A percentile compares a stretch with the other conserved stretches of the same genome.
Conservation (phyloP, 2,113 vertebrate genomes). For the Candoia aspera region DNA sequence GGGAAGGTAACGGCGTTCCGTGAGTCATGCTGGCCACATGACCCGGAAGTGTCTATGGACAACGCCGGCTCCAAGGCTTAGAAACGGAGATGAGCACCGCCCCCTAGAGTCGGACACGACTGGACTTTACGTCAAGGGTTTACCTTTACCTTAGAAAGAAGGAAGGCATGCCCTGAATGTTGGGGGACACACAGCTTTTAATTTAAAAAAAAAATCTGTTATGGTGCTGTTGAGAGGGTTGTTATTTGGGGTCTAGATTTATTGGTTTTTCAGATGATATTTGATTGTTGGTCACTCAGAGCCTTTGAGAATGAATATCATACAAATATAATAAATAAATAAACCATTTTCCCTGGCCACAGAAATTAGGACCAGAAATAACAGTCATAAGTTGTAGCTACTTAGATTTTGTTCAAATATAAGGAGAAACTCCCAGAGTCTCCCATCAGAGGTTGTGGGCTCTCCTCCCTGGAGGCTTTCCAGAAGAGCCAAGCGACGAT, state of each 20-base stretch:
- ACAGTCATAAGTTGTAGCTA: too few relatives aligned
- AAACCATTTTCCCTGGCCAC: background rate
- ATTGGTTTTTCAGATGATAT: background rate
- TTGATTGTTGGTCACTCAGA: background rate
- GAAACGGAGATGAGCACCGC: too few relatives aligned
- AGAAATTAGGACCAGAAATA: background rate
- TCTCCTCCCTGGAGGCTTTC: background rate
- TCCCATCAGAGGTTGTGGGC: background rate
- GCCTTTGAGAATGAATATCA: background rate
- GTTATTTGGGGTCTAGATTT: background rate
- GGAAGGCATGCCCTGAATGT: background rate
- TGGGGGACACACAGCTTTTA: background rate
- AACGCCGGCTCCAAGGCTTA: too few relatives aligned
- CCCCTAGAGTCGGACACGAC: too few relatives aligned
- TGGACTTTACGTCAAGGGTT: too few relatives aligned
- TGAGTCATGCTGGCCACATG: too few relatives aligned
- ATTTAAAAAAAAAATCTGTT: background rate
- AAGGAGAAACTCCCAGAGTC: background rate
- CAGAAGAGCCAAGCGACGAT: background rate
- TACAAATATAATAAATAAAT: background rate
- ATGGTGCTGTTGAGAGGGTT: background rate
- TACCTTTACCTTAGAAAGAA: too few relatives aligned
- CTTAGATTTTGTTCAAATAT: background rate
- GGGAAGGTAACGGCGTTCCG: too few relatives aligned
- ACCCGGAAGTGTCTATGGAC: too few relatives aligned